These are phyloP conservation scores for Chymomyza procnemis DNA, from an alignment of 2,888 invertebrate genomes.

Conservation along the genomic window DNA sequence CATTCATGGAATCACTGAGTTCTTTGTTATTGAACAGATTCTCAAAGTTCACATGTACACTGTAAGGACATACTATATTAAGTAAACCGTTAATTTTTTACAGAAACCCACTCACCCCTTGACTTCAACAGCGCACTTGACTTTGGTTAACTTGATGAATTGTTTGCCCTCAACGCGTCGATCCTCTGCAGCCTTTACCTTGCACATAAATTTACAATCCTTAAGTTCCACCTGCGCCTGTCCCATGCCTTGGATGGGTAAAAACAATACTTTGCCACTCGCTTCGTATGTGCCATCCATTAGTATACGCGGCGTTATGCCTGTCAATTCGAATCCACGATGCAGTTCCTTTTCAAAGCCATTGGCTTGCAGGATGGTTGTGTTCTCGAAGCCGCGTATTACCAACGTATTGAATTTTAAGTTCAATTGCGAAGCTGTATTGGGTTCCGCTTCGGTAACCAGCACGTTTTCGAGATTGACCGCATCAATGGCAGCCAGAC, in stretches of 20 bases:
- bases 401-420: conserved; percentile 51
- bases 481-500: conserved; percentile 49
- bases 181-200: conserved; percentile 34
- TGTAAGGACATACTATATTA: conserved; percentile 28
- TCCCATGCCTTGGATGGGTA: conserved; percentile 76
- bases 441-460: conserved; percentile 37
- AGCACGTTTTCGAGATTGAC: conserved; percentile 45
- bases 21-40: conserved; percentile 62
- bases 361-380: conserved; percentile 43
- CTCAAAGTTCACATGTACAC: conserved; percentile 55
- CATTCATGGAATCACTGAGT: conserved; percentile 56
- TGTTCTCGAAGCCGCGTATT: conserved; percentile 52
- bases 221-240: conserved; percentile 53
- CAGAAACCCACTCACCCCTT: conserved; percentile 45
- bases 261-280: conserved; percentile 74
- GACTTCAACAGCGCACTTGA: conserved; percentile 48
- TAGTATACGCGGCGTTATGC: conserved; percentile 40
- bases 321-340: conserved; percentile 24
- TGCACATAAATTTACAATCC: conserved; percentile 45
- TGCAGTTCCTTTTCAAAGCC: conserved; percentile 61
- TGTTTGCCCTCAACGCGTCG: conserved; percentile 35
- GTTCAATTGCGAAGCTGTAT: conserved; percentile 52
- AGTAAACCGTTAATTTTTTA: neutral
- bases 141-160: conserved; percentile 39
- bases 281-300: conserved; percentile 72